These are phyloP conservation scores for Anguilla japonica DNA, from an alignment of 2,113 vertebrate genomes.

Conservation along the genomic window DNA sequence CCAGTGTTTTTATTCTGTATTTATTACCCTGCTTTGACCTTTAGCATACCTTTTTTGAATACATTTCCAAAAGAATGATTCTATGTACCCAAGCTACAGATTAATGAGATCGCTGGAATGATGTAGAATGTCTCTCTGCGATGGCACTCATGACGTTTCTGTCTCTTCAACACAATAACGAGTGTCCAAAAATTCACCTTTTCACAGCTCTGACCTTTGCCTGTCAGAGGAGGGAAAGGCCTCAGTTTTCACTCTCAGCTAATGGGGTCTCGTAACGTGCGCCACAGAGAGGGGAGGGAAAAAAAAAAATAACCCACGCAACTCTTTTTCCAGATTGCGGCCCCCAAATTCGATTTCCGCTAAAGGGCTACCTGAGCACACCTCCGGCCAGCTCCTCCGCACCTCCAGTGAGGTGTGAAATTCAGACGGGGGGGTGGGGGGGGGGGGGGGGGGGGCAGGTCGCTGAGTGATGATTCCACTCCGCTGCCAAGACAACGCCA, in stretches of 20 bases:
- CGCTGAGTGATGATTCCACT: slow-evolving; percentile 16
- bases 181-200: slow-evolving; percentile 55
- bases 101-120: not conserved
- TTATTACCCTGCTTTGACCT: too few relatives aligned
- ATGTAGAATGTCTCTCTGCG: not conserved
- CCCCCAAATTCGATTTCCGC: slow-evolving; percentile 57
- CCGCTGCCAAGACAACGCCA: slow-evolving; percentile 7
- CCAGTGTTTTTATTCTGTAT: too few relatives aligned
- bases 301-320: slow-evolving; percentile 42
- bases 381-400: slow-evolving; percentile 36
- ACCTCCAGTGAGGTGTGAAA: slow-evolving; percentile 50
- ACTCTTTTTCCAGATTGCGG: slow-evolving; percentile 56
- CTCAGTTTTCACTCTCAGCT: slow-evolving; percentile 53
- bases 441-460: too few relatives aligned
- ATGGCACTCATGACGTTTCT: slow-evolving; percentile 30
- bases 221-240: slow-evolving; percentile 52
- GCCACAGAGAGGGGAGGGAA: slow-evolving; percentile 46
- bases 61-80: not conserved
- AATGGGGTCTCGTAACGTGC: slow-evolving; percentile 52
- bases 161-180: slow-evolving; percentile 41
- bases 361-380: slow-evolving; percentile 61
- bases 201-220: slow-evolving; percentile 61
- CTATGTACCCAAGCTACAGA: not conserved
- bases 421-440: slow-evolving; percentile 18
- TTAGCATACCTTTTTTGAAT: too few relatives aligned